A percentile compares a stretch with the other conserved stretches of the same genome.
Evolutionary conservation across 1,140 invertebrate genomes (phyloP).

Genomic region (Choristoneura fumiferana): DNA sequence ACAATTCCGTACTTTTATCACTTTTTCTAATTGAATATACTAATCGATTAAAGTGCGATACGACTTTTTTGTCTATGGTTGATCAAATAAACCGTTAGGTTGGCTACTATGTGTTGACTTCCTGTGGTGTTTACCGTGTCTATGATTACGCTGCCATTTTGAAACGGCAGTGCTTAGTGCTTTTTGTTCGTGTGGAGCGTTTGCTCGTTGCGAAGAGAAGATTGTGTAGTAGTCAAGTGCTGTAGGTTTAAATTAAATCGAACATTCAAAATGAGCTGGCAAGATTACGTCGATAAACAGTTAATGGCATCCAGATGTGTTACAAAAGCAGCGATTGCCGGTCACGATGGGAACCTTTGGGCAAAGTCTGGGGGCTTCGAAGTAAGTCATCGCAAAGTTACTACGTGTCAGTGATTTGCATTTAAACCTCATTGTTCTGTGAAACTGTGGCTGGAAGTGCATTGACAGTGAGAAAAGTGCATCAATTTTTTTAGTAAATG

Average conservation of each 20-base stretch:
- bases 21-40: too few species aligned
- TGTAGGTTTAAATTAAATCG: conserved; percentile 74
- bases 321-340: conserved; percentile 95
- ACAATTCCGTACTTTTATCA: too few species aligned
- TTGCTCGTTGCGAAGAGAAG: conserved; percentile 71
- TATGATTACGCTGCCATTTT: conserved; percentile 74
- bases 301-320: conserved; percentile 95
- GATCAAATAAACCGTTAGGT: conserved; percentile 35
- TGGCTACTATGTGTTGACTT: conserved; percentile 48
- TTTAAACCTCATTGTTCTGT: conserved; percentile 25
- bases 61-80: neutral
- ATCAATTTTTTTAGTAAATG: conserved; percentile 24
- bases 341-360: conserved; percentile 96
- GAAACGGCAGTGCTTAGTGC: conserved; percentile 77
- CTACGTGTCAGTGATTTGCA: conserved; percentile 49
- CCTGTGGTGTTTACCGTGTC: conserved; percentile 68
- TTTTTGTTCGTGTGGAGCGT: conserved; percentile 77
- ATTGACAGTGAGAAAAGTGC: conserved; percentile 24
- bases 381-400: conserved; percentile 82
- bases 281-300: conserved; percentile 98
- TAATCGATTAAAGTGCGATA: neutral
- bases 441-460: conserved; percentile 33
- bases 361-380: conserved; percentile 95
- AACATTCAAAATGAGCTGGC: conserved; percentile 92
- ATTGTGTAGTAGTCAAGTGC: conserved; percentile 69